Evolutionary conservation across 2,888 invertebrate species (phyloP).

Genomic region (Conops quadrifasciatus): DNA sequence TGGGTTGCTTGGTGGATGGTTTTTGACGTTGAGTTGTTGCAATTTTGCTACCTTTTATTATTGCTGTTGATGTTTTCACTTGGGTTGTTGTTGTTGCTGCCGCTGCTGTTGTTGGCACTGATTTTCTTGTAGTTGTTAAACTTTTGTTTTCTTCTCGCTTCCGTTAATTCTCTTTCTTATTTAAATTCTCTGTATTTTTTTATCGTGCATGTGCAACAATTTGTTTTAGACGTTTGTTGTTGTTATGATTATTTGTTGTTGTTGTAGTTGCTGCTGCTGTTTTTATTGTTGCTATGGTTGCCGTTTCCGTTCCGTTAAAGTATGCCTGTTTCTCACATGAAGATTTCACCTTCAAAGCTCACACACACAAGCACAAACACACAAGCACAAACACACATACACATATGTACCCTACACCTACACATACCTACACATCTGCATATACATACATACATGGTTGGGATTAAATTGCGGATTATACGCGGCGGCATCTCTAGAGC

Average conservation of each 20-base stretch:
- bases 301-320: neutral
- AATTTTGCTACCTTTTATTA: conserved; percentile 17
- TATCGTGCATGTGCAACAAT: neutral
- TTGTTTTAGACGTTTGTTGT: neutral
- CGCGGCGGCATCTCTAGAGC: neutral
- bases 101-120: neutral
- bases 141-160: neutral
- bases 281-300: neutral
- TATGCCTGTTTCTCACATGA: conserved; percentile 23
- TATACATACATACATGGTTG: no score
- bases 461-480: conserved; percentile 18
- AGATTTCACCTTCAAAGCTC: conserved; percentile 12
- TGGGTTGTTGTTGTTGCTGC: conserved; percentile 10
- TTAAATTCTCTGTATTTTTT: neutral
- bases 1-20: no score
- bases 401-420: neutral
- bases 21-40: no score
- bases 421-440: neutral
- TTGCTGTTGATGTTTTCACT: conserved; percentile 22
- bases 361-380: neutral
- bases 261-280: neutral
- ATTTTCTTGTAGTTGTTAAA: neutral
- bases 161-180: neutral
- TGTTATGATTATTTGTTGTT: neutral
- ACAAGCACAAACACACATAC: neutral